Conservation (phyloP, 2,797 vertebrate species). For the Prionace glauca region DNA sequence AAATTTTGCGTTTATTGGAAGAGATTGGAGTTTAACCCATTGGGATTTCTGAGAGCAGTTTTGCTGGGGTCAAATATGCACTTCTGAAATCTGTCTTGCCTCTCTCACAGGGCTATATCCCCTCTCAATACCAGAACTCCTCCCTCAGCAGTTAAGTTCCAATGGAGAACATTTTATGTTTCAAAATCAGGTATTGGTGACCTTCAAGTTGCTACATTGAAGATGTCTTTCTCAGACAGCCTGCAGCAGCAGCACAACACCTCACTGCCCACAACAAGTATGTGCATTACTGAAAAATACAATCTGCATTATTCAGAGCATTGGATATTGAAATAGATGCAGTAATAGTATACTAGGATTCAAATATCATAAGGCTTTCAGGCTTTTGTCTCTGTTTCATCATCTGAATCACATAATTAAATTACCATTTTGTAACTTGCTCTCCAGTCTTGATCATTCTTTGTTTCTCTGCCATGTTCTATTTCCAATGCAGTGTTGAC, state of each 20-base stretch:
- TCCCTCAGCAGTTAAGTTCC: background rate
- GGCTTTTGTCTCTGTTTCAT: background rate
- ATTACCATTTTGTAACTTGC: background rate
- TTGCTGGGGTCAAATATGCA: background rate
- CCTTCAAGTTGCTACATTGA: background rate
- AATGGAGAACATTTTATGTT: background rate
- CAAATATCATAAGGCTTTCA: background rate
- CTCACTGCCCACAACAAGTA: background rate
- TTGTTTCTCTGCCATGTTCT: background rate
- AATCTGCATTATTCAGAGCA: background rate
- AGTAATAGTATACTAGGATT: background rate
- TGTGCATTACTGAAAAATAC: background rate
- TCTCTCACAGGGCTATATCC: background rate
- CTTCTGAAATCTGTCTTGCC: background rate
- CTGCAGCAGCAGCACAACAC: background rate
- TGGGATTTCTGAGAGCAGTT: background rate
- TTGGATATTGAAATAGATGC: background rate
- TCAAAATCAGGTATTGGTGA: background rate
- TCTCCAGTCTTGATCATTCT: too few species aligned
- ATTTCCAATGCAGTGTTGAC: background rate
- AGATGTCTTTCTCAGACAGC: background rate
- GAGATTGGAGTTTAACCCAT: too few species aligned
- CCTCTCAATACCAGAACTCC: background rate
- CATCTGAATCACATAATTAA: slow-evolving; percentile 2
- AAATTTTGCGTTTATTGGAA: too few species aligned